Percentiles rank a stretch among this genome's conserved stretches.
Conservation (phyloP, 1,140 invertebrate genomes). For the Bursaphelenchus mucronatus region DNA sequence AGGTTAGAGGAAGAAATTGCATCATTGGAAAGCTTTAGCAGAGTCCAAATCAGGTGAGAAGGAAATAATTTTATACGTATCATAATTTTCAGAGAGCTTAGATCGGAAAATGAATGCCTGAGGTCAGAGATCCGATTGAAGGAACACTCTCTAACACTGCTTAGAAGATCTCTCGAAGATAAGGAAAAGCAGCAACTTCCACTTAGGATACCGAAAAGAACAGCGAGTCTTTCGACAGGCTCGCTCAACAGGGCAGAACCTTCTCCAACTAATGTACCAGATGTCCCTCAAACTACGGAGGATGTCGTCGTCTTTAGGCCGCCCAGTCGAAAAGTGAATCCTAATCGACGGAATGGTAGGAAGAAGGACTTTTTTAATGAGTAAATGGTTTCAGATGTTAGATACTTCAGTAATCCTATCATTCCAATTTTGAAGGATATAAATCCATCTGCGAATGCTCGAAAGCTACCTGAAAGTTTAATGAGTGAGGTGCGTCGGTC, state of each 20-base stretch:
- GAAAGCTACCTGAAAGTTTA: too few species aligned
- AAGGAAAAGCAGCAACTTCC: too few species aligned
- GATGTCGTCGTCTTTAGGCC: too few species aligned
- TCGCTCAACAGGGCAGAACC: too few species aligned
- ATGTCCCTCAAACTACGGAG: too few species aligned
- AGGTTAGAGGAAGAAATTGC: constrained; percentile 76
- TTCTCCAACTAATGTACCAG: too few species aligned
- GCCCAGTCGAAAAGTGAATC: too few species aligned
- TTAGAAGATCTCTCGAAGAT: constrained; percentile 1
- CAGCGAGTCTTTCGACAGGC: too few species aligned
- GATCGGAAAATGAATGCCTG: constrained; percentile 29
- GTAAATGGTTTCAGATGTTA: constrained; percentile 49
- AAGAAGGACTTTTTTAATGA: too few species aligned
- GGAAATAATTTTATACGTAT: not conserved
- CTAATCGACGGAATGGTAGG: too few species aligned
- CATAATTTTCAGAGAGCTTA: constrained; percentile 33
- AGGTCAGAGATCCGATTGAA: constrained; percentile 38
- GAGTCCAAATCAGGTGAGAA: constrained; percentile 27
- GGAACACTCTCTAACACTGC: constrained; percentile 20
- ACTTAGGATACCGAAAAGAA: too few species aligned
- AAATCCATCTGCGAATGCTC: constrained; percentile 7
- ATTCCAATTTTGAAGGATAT: constrained; percentile 34
- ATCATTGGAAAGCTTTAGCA: constrained; percentile 66
- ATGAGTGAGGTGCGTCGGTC: not conserved
- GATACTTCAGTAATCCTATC: constrained; percentile 56